phyloP scores from a whole-genome alignment of 2,888 invertebrate species.

The Pseudoips prasinana region DNA sequence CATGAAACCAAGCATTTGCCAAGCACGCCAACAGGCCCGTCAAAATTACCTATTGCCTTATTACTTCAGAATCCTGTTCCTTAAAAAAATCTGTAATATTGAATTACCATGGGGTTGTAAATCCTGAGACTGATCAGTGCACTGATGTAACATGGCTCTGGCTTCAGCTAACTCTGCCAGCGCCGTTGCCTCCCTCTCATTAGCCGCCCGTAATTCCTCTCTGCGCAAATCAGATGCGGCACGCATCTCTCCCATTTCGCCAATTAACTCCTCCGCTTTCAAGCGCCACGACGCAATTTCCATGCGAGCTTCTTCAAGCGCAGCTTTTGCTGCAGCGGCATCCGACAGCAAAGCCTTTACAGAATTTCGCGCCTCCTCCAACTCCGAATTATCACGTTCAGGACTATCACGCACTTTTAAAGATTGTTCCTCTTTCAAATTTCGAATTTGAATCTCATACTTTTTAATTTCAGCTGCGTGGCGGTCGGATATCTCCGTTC shows the following conservation, averaged over 20 bases:
- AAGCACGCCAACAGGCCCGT: no score
- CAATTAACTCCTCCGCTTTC: slow-evolving; percentile 59
- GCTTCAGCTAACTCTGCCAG: slow-evolving; percentile 67
- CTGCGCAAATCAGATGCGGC: slow-evolving; percentile 57
- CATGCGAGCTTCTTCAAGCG: slow-evolving; percentile 52
- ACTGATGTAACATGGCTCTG: slow-evolving; percentile 63
- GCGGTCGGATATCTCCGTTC: slow-evolving; percentile 51
- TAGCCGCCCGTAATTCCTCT: slow-evolving; percentile 59
- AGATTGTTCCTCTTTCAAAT: slow-evolving; percentile 59
- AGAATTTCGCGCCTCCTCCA: slow-evolving; percentile 58
- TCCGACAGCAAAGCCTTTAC: slow-evolving; percentile 52
- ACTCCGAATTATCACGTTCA: slow-evolving; percentile 56
- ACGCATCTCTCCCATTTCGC: slow-evolving; percentile 59
- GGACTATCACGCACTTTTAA: slow-evolving; percentile 52
- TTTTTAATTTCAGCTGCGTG: slow-evolving; percentile 57
- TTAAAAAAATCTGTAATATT: no score
- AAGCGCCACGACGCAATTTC: slow-evolving; percentile 60
- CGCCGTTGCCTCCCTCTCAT: slow-evolving; percentile 60
- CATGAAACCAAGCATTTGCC: no score
- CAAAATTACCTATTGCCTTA: no score
- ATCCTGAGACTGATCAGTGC: slow-evolving; percentile 51
- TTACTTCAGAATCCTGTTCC: no score
- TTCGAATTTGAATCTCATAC: slow-evolving; percentile 52
- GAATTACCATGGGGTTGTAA: slow-evolving; percentile 64
- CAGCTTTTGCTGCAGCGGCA: slow-evolving; percentile 48